A percentile compares a stretch with the other conserved stretches of the same genome.
Evolutionary conservation across 2,888 invertebrate species (phyloP).

Genomic region (Melanophora roralis): DNA sequence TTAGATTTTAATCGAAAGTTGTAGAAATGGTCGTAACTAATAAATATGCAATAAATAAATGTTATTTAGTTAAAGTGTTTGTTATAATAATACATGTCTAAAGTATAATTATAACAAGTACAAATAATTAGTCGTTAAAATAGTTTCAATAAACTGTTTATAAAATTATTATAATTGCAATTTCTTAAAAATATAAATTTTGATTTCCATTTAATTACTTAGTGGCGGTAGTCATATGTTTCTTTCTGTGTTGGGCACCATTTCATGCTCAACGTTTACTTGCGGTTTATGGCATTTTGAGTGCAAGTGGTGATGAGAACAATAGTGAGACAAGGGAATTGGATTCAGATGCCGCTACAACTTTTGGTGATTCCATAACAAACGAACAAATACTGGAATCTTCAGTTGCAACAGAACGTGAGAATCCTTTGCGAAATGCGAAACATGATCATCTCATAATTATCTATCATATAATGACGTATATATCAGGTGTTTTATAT

Average conservation of each 20-base stretch:
- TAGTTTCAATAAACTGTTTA: no score
- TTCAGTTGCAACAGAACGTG: not conserved
- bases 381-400: not conserved
- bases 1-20: no score
- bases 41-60: no score
- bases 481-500: conserved; percentile 92
- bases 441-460: conserved; percentile 66
- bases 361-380: not conserved
- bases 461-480: conserved; percentile 78
- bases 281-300: conserved; percentile 78
- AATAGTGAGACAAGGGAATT: not conserved
- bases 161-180: not conserved
- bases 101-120: no score
- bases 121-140: no score
- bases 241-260: conserved; percentile 94
- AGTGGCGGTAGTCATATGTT: conserved; percentile 94
- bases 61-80: no score
- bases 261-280: conserved; percentile 94
- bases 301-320: not conserved
- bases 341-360: not conserved
- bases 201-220: conserved; percentile 65
- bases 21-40: no score
- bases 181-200: not conserved
- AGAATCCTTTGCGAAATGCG: not conserved
- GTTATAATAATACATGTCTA: no score